These are phyloP conservation scores for Aphis craccivora DNA, from an alignment of 1,140 invertebrate genomes.

Conservation along the genomic window DNA sequence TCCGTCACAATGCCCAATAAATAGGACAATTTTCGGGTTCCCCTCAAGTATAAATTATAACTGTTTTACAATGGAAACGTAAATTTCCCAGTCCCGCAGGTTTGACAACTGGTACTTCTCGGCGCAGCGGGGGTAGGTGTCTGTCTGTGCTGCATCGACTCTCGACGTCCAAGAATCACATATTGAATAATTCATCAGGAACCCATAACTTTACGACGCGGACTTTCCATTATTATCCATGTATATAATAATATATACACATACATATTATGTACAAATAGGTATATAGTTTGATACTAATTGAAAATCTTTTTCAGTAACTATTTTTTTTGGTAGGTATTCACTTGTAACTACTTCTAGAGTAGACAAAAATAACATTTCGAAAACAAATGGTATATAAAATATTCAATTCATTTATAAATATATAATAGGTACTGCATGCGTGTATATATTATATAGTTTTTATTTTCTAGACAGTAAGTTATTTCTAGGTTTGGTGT, in stretches of 20 bases:
- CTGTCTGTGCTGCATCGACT: slow-evolving; percentile 11
- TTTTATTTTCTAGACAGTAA: neutral
- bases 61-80: slow-evolving; percentile 57
- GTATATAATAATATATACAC: neutral
- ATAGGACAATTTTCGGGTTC: slow-evolving; percentile 40
- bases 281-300: neutral
- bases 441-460: neutral
- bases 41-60: slow-evolving; percentile 40
- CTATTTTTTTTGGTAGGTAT: neutral
- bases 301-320: slow-evolving; percentile 17
- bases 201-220: neutral
- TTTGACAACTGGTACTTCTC: slow-evolving; percentile 26
- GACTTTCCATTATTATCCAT: neutral
- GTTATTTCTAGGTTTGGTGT: neutral
- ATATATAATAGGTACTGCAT: neutral
- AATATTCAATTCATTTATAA: neutral
- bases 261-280: neutral
- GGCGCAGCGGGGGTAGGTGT: slow-evolving; percentile 55
- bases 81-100: slow-evolving; percentile 7
- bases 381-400: neutral
- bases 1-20: slow-evolving; percentile 41
- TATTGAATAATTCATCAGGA: slow-evolving; percentile 45
- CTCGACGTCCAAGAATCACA: slow-evolving; percentile 9
- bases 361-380: neutral
- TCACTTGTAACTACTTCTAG: neutral